Conservation (phyloP, 2,797 vertebrate genomes). For the Lutra lutra region DNA sequence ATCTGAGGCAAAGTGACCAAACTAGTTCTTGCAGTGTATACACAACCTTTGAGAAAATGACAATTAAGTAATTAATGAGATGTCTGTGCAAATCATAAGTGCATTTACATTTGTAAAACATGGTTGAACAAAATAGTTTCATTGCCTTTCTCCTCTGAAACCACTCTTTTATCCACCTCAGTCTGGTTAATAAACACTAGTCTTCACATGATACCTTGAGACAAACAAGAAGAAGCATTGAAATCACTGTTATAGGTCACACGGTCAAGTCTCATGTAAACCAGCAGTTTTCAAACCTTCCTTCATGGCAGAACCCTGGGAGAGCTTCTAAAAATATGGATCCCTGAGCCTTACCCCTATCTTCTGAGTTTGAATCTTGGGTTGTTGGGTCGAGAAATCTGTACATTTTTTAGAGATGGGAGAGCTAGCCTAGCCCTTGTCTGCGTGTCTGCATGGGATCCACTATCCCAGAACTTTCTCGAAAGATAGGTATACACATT, state of each 20-base stretch:
- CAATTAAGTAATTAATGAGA: background rate
- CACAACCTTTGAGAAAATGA: background rate
- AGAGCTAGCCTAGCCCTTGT: background rate
- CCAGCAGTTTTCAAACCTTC: background rate
- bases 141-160: background rate
- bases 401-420: background rate
- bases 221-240: background rate
- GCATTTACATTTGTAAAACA: background rate
- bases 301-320: background rate
- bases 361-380: background rate
- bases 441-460: background rate
- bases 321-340: background rate
- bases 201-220: background rate
- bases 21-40: background rate
- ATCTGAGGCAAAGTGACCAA: background rate
- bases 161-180: background rate
- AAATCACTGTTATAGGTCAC: background rate
- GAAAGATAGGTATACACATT: background rate
- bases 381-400: background rate
- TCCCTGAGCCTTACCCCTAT: background rate
- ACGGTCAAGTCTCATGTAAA: background rate
- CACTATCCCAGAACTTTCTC: background rate
- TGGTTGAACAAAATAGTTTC: background rate
- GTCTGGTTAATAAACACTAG: background rate
- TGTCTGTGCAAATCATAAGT: background rate